Base-by-base conservation (phyloP, 2,888 invertebrate genomes). In the Drosophila nigritarsus region DNA sequence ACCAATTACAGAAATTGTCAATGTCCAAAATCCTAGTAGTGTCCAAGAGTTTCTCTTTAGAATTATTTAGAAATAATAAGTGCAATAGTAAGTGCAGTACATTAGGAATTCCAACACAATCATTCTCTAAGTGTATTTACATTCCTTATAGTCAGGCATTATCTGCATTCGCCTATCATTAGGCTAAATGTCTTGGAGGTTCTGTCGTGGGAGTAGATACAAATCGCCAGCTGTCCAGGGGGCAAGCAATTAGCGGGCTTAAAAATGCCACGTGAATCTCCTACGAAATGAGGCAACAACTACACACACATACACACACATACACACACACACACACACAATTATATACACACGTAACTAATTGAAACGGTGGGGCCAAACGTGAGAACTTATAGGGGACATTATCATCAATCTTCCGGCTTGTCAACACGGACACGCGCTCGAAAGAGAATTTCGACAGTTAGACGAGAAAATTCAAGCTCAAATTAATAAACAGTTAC, bases 401-500 rank as follows among this genome's bases (percentile, higher is more conserved):
- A 74, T 65, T 77, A 83, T 79, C 79, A 83, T 77, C 77, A 81
- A 83, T 83, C 83, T 81, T 73, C 20, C 64, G 65, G 65, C 65
- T 62, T 80, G 76, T 79, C 69, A 80, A 69, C 66, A 27, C 29
- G 34, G 40, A 53, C 42, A 40, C 50, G n/a, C 18, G n/a, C 24
- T 27, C 2, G 32, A 32, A 40, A 24, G n/a, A 15, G 15, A 29
- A 29, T 56, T 29, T 20, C 1, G 24, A 29, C 56, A 5, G n/a
- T 30, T 38, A 40, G 38, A 29, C 5, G 30, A 30, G n/a, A 30
- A 69, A 58, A 56, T 49, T 66, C 59, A 58, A 73, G 56, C 65
- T 65, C 74, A 81, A 89, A 89, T 89, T 86, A 86, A 89, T 89
- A 87, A 85, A 86, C 85, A 86, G 85, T 86, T 86, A 86, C 85